These are phyloP conservation scores for Drosophila paulistorum DNA, from an alignment of 1,140 invertebrate species.

Conservation along the genomic window DNA sequence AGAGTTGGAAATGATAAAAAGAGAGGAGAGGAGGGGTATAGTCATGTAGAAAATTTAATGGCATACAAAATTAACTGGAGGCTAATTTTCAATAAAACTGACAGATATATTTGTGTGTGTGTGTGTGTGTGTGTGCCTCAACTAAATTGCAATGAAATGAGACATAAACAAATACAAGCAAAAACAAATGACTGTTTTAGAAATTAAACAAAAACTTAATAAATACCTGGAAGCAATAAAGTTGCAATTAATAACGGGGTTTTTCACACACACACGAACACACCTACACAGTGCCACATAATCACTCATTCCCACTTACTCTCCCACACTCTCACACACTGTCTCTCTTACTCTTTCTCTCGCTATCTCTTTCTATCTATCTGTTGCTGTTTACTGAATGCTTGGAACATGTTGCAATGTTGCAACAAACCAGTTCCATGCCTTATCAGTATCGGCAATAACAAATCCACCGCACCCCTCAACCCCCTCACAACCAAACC, in stretches of 20 bases:
- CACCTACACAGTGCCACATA: background rate
- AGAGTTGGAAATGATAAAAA: background rate
- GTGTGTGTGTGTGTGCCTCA: constrained; percentile 36
- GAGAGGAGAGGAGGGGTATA: background rate
- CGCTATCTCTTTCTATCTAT: constrained; percentile 33
- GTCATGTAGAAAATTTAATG: constrained; percentile 71
- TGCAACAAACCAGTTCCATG: constrained; percentile 70
- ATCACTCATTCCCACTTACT: background rate
- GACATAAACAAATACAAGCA: constrained; percentile 34
- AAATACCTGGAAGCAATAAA: constrained; percentile 70
- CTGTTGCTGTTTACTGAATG: constrained; percentile 37
- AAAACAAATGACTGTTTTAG: constrained; percentile 45
- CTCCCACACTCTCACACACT: constrained; percentile 18
- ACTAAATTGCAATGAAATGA: constrained; percentile 62
- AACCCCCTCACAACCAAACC: background rate
- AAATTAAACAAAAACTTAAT: constrained; percentile 70
- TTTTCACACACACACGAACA: background rate
- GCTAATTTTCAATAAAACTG: constrained; percentile 81
- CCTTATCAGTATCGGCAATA: constrained; percentile 52
- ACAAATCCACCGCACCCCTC: background rate
- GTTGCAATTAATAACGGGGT: constrained; percentile 77
- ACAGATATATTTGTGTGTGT: constrained; percentile 49
- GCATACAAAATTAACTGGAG: constrained; percentile 76
- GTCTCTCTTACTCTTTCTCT: constrained; percentile 13
- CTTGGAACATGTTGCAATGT: constrained; percentile 62